Conservation (phyloP, 2,797 vertebrate genomes). For the Sparus aurata region DNA sequence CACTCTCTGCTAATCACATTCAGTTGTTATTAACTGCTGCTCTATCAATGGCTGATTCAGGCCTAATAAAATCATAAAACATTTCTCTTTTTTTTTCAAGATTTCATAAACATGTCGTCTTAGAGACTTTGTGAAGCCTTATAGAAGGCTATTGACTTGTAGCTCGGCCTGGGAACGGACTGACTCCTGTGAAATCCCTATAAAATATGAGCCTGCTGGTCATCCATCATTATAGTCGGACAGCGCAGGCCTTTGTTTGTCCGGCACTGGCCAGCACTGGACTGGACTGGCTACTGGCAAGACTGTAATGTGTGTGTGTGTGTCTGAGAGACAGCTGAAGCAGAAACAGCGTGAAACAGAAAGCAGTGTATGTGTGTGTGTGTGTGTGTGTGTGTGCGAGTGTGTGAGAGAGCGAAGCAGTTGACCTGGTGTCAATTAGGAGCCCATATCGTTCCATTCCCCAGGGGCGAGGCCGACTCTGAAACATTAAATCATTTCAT, state of each 20-base stretch:
- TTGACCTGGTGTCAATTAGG: constrained; percentile 85
- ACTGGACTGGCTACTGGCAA: constrained; percentile 55
- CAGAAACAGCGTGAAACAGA: constrained; percentile 64
- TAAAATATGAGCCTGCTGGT: constrained; percentile 69
- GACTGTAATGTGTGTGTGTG: constrained; percentile 48
- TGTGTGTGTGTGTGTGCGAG: neutral
- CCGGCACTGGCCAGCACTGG: constrained; percentile 49
- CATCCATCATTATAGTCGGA: constrained; percentile 79
- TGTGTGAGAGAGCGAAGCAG: constrained; percentile 71
- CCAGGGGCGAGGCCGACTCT: constrained; percentile 76
- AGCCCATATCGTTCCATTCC: constrained; percentile 78
- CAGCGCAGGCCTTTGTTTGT: constrained; percentile 83
- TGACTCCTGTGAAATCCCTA: constrained; percentile 79
- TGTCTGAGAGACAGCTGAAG: constrained; percentile 56
- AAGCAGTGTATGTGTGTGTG: constrained; percentile 21
- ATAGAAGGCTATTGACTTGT: constrained; percentile 65
- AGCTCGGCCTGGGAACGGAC: constrained; percentile 77
- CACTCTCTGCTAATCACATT: constrained; percentile 67
- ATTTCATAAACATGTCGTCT: constrained; percentile 34
- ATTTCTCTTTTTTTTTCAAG: constrained; percentile 39
- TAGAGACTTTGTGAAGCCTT: constrained; percentile 25
- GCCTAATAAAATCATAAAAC: constrained; percentile 64
- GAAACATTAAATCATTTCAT: constrained; percentile 85
- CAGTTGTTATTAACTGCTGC: constrained; percentile 47
- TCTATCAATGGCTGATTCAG: constrained; percentile 55